A percentile compares a stretch with the other conserved stretches of the same genome.
phyloP scores from a whole-genome alignment of 2,888 invertebrate species.

The Heliothis peltigera region DNA sequence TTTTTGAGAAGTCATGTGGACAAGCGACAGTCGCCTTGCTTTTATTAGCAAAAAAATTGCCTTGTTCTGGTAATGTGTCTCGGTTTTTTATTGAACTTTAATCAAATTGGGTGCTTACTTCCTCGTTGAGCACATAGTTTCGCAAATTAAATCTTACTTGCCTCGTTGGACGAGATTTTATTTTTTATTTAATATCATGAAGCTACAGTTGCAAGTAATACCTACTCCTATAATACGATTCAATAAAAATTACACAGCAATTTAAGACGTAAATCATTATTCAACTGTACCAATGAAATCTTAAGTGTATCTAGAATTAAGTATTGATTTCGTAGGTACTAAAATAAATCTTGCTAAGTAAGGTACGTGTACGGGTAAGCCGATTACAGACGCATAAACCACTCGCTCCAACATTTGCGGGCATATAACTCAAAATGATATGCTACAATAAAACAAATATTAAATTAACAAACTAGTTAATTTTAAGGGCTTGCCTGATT shows the following conservation, averaged over 20 bases:
- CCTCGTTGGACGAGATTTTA: neutral
- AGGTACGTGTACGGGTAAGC: neutral
- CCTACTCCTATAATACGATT: neutral
- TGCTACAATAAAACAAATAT: constrained; percentile 17
- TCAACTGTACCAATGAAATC: neutral
- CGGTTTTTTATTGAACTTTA: constrained; percentile 49
- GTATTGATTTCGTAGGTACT: neutral
- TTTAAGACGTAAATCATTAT: too few species aligned
- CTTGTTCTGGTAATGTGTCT: constrained; percentile 29
- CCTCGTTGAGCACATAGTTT: constrained; percentile 36
- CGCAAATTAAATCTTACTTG: constrained; percentile 16
- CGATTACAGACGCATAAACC: constrained; percentile 9
- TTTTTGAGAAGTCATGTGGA: constrained; percentile 25
- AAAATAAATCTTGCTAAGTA: neutral
- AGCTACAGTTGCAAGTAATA: neutral
- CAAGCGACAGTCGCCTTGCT: constrained; percentile 1
- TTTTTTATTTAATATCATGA: constrained; percentile 9
- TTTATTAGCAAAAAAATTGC: constrained; percentile 43
- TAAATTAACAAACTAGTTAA: constrained; percentile 12
- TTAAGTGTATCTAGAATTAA: neutral
- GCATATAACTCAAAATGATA: constrained; percentile 12
- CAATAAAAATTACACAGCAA: too few species aligned
- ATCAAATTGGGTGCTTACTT: constrained; percentile 43
- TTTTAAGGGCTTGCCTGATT: constrained; percentile 26
- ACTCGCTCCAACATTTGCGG: neutral